Evolutionary conservation across 92 coral and sea anemone species (phyloP).

Genomic region (Isaurus tuberculatus): DNA sequence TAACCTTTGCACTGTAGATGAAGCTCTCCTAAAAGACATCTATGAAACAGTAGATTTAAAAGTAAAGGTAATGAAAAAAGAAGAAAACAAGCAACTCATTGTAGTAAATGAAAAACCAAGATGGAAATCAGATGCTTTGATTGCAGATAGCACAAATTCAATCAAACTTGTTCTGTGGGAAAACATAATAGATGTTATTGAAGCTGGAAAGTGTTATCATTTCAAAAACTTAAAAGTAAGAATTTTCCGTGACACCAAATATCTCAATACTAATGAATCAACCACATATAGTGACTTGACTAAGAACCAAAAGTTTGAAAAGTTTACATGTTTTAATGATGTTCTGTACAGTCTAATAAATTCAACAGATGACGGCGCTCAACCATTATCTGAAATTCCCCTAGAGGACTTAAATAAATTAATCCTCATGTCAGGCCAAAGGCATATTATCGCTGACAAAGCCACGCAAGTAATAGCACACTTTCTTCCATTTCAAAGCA

Average conservation of each 20-base stretch:
- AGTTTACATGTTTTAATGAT: constrained; percentile 52
- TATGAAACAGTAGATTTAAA: constrained; percentile 38
- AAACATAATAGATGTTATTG: constrained; percentile 36
- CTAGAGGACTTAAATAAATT: constrained; percentile 23
- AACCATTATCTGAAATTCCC: not conserved
- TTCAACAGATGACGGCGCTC: constrained; percentile 14
- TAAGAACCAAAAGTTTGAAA: constrained; percentile 21
- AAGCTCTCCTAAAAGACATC: constrained; percentile 43
- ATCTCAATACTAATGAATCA: constrained; percentile 46
- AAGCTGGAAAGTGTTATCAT: constrained; percentile 49
- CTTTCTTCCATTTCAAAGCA: constrained; percentile 44
- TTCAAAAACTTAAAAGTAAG: constrained; percentile 45
- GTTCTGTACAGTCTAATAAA: constrained; percentile 14
- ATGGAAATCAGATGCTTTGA: constrained; percentile 25
- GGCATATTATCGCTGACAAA: constrained; percentile 37
- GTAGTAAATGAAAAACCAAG: constrained; percentile 22
- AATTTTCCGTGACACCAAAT: constrained; percentile 36
- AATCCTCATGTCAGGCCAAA: constrained; percentile 28
- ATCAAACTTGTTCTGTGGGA: constrained; percentile 45
- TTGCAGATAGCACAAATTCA: constrained; percentile 33
- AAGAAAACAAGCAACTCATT: constrained; percentile 36
- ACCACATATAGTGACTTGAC: not conserved
- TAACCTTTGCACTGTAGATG: constrained; percentile 48
- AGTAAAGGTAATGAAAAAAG: constrained; percentile 38
- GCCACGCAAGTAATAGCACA: constrained; percentile 47